Conservation (phyloP, 2,113 vertebrate genomes). For the Dipodomys merriami region DNA sequence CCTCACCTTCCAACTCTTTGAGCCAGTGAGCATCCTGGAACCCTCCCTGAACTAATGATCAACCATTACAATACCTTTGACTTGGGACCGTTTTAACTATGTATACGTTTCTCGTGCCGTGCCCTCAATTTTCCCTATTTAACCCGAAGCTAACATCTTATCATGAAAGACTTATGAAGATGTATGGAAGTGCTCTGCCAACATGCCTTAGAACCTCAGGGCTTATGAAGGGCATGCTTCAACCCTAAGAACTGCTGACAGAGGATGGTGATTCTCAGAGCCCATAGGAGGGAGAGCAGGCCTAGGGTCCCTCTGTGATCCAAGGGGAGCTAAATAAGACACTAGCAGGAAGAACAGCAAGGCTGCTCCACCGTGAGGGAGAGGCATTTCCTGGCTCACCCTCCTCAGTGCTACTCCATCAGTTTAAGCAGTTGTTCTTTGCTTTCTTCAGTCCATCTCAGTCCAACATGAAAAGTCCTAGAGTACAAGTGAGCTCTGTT, state of each 20-base stretch:
- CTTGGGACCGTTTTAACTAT: too few relatives aligned
- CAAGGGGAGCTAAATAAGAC: neutral
- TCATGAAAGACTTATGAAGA: too few relatives aligned
- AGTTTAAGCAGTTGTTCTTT: neutral
- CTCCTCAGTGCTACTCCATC: neutral
- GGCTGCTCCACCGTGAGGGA: neutral
- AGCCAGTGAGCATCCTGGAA: neutral
- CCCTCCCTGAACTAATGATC: neutral
- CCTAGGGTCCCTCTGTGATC: neutral
- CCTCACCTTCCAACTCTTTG: neutral
- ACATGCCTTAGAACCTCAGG: neutral
- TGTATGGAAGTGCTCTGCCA: neutral
- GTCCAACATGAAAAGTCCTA: conserved; percentile 30
- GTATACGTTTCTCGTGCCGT: too few relatives aligned
- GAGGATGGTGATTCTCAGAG: neutral
- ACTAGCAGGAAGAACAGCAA: neutral
- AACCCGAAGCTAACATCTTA: too few relatives aligned
- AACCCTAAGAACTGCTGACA: neutral
- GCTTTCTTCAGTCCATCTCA: neutral
- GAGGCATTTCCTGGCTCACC: neutral
- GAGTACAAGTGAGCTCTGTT: conserved; percentile 11
- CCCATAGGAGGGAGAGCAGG: neutral
- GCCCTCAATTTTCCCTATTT: too few relatives aligned
- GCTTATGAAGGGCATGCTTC: neutral
- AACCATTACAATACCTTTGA: too few relatives aligned